A percentile compares a stretch with the other conserved stretches of the same genome.
Evolutionary conservation across 2,888 invertebrate genomes (phyloP).

Genomic region (Papilio elwesi): DNA sequence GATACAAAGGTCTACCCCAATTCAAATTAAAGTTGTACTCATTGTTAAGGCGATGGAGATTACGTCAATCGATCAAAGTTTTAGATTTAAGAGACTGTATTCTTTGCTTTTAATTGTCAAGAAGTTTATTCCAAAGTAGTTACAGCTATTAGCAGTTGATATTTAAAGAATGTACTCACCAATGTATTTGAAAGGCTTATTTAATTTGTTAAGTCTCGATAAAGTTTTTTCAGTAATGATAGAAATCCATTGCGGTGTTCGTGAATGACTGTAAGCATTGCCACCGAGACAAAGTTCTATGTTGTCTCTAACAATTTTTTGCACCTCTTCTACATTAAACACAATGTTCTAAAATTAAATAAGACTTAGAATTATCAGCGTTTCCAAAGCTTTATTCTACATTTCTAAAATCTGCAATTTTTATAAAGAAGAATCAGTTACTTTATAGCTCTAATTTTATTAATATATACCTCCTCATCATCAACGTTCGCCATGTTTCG

Average conservation of each 20-base stretch:
- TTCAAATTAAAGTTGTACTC: too few species aligned
- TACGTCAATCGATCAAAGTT: too few species aligned
- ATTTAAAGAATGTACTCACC: conserved; percentile 62
- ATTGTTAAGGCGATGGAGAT: too few species aligned
- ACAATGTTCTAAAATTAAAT: conserved; percentile 64
- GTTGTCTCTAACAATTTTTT: conserved; percentile 89
- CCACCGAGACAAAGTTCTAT: conserved; percentile 90
- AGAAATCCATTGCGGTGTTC: conserved; percentile 86
- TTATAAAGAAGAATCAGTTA: not conserved
- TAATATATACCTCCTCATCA: conserved; percentile 34
- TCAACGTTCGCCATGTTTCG: conserved; percentile 35
- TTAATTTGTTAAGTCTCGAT: conserved; percentile 88
- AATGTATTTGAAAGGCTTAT: conserved; percentile 92
- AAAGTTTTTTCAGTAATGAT: conserved; percentile 90
- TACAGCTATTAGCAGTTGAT: too few species aligned
- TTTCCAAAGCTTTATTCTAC: not conserved
- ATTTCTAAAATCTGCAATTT: not conserved
- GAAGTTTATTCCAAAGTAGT: too few species aligned
- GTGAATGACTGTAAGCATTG: conserved; percentile 85
- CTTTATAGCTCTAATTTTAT: not conserved
- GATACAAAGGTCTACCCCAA: too few species aligned
- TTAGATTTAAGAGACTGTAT: too few species aligned
- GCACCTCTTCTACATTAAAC: conserved; percentile 89
- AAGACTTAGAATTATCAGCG: not conserved
- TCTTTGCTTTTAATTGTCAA: too few species aligned